Percentiles rank a stretch among this genome's conserved stretches.
phyloP scores from a whole-genome alignment of 2,888 invertebrate genomes.

The Sturmia bella region DNA sequence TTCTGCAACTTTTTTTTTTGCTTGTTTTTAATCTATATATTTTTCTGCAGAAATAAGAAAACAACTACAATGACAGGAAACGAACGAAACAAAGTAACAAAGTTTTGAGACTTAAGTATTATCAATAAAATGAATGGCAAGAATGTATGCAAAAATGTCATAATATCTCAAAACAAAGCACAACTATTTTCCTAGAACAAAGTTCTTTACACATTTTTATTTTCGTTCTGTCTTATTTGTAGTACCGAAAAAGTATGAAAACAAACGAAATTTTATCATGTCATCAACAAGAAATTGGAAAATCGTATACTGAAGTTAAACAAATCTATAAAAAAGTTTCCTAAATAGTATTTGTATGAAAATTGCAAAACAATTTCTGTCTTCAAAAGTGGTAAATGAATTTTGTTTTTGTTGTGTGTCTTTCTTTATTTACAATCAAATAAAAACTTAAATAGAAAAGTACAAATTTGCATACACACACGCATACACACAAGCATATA shows the following conservation, averaged over 20 bases:
- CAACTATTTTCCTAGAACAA: constrained; percentile 64
- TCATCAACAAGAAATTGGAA: constrained; percentile 69
- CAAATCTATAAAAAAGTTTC: constrained; percentile 62
- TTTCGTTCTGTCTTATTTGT: background rate
- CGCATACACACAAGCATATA: background rate
- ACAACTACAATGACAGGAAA: constrained; percentile 30
- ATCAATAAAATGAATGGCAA: constrained; percentile 60
- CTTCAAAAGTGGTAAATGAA: constrained; percentile 66
- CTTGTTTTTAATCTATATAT: constrained; percentile 1
- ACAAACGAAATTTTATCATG: constrained; percentile 65
- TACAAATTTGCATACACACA: background rate
- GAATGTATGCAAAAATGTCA: constrained; percentile 66
- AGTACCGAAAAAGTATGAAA: constrained; percentile 9
- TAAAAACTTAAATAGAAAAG: constrained; percentile 15
- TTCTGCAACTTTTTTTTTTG: constrained; percentile 17
- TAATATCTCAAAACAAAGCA: constrained; percentile 62
- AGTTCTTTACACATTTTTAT: constrained; percentile 39
- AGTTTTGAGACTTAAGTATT: constrained; percentile 63
- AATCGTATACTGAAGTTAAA: constrained; percentile 65
- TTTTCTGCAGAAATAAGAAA: constrained; percentile 13
- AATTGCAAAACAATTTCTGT: constrained; percentile 68
- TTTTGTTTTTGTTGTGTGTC: constrained; percentile 37
- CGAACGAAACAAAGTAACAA: constrained; percentile 36
- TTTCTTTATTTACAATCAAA: constrained; percentile 18
- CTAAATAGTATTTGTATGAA: constrained; percentile 61